Base-by-base conservation (phyloP, 2,888 invertebrate genomes). In the Epinotia bilunana region DNA sequence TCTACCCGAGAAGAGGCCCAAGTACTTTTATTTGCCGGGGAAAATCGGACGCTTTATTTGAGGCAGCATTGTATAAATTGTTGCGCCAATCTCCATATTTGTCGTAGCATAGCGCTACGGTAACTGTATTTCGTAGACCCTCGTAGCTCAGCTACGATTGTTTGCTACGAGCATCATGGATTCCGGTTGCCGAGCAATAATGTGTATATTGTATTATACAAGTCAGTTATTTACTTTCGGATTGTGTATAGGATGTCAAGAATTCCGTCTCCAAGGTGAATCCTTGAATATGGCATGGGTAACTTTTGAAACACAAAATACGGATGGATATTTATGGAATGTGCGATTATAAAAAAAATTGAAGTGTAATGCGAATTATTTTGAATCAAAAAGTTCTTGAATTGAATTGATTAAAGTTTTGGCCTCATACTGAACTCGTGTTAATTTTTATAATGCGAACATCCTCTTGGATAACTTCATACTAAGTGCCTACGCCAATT, bases 111-210 rank as follows among this genome's bases (percentile, higher is more conserved):
- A 63, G 68, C 63, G 55, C 46, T 64, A 57, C 63, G 39, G 73
- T 58, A 63, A 63, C 63, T 49, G 49, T 64, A 58, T 64, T 74
- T 58, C 70, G 74, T 70, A 74, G 74, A 74, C 49, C 63, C 57
- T 64, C 46, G 74, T 61, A 65, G 70, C 74, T 2, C 39, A 39
- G 23, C 60, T 74, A 74, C 70, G 64, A 53, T 53, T 63, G 62
- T 62, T 72, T 58, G 43, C 62, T 64, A 39, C 28, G 53, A 43
- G 33, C 39, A 23, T 62, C 58, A n/a, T 60, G 20, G 13, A 28
- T 60, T 60, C 46, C 28, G 57, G 33, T 49, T 60, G 16, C 20
- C 28, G 11, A 60, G 58, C 23, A 28, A 69, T 67, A 67, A n/a
- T n/a, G n/a, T 55, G 55, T 13, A 9, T 39, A 39, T 39, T 33